Evolutionary conservation across 2,888 invertebrate species (phyloP), one percentile per base, ranked within the genome.

Genomic region (Xylota segnis): DNA sequence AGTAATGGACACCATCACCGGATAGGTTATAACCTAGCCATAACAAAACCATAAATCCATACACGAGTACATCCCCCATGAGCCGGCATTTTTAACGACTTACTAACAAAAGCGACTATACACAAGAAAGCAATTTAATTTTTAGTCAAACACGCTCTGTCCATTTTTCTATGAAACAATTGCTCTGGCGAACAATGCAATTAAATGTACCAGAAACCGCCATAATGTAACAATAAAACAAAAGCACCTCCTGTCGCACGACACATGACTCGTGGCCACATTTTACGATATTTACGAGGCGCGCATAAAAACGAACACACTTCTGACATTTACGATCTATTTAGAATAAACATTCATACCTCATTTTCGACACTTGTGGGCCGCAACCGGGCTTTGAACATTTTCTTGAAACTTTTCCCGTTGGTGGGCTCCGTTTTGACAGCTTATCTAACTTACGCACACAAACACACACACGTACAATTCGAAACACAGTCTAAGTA

Each of bases 301-400:
- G 29, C 14, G 5, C 27, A 32, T 18, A 43, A 66, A 40, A 71
- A 45, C 29, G 16, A 37, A 56, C 23, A 47, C 2, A 47, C 9
- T 43, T 16, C 43, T n/a, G 43, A 43, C 43, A 0, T 47, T 47
- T 47, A 47, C 18, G 18, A 18, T 0, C 18, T 9, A 32, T 29
- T 61, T 37, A 43, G 18, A 23, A 29, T 37, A 45, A 54, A 79
- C 77, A 87, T 65, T 87, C 88, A 87, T 90, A 92, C 92, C 91
- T 92, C 92, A 76, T 88, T 88, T 82, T 91, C 91, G 71, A 88
- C 89, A 70, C 89, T 88, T 83, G 89, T 89, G 58, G 90, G 88
- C 87, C 91, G 91, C 70, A 92, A 88, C 23, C 92, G 91, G 86
- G 90, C 89, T 83, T 90, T 92, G 68, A 92, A 90, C 89, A 92